These are phyloP conservation scores for Tethya wilhelma DNA, from an alignment of 37 sponge, comb jelly and placozoan genomes.

Conservation along the genomic window DNA sequence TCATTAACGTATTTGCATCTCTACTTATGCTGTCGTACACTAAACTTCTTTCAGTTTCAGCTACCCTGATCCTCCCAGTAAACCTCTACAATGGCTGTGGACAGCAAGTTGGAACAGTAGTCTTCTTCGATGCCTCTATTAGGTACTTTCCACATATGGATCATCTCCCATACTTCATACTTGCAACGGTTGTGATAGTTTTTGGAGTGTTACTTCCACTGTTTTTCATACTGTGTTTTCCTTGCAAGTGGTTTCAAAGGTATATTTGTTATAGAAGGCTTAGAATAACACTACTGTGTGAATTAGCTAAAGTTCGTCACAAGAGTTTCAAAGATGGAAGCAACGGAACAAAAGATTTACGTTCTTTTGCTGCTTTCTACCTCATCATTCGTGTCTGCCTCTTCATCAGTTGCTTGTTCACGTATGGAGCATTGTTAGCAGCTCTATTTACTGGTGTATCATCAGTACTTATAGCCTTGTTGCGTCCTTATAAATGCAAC, in stretches of 20 bases:
- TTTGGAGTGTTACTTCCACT: not conserved
- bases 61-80: not conserved
- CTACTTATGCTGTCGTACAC: conserved; percentile 5
- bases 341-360: conserved; percentile 13
- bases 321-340: conserved; percentile 27
- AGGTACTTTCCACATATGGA: not conserved
- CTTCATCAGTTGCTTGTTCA: no score
- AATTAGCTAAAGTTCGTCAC: not conserved
- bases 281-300: not conserved
- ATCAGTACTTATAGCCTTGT: no score
- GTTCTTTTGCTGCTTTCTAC: conserved; percentile 23
- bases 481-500: no score
- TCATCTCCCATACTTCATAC: not conserved
- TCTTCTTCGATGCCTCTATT: not conserved
- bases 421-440: no score
- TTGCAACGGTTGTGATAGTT: not conserved
- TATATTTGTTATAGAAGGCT: not conserved
- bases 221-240: not conserved
- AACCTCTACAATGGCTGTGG: not conserved
- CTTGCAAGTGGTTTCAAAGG: not conserved
- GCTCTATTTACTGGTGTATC: no score
- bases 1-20: no score
- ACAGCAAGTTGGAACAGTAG: no score
- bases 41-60: not conserved
- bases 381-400: no score